Base-by-base conservation (phyloP, 2,888 invertebrate genomes). In the Hypolimnas misippus region DNA sequence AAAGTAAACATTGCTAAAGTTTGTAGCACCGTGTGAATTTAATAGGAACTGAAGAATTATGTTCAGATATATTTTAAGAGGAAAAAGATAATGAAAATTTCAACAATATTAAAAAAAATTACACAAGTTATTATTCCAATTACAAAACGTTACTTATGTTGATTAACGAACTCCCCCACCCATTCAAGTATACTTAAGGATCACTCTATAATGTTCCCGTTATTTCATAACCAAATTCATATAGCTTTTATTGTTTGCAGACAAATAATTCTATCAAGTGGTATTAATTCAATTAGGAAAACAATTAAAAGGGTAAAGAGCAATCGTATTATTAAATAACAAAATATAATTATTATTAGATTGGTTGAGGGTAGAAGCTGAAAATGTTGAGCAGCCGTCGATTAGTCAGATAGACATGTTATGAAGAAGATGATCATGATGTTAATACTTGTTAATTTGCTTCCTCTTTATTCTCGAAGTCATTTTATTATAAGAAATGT, bases 371-470 rank as follows among this genome's bases (percentile, higher is more conserved):
- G 14, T 19, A 42, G 8, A 17, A 12, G 40, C 40, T 40, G 14
- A 40, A 40, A 42, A 46, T 5, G 8, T n/a, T 29, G 14, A 25
- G 17, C 10, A 19, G 16, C 16, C 25, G n/a, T 8, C 29, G 2
- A 12, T 49, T 49, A 49, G 49, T 49, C 14, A 3, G 25, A 3
- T 3, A 49, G 25, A 49, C 14, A 29, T 49, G 49, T 49, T 49
- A 25, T 21, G 12, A 25, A 25, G 25, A 49, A 14, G 2, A 21
- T 12, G 2, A 8, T 29, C 14, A 49, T 29, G 8, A 29, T 49
- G 7, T 25, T 21, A 17, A 17, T 17, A 1, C 10, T 4, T 25
- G 16, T 29, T n/a, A 7, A 29, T n/a, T 49, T 19, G 19, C 21
- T 12, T 46, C n/a, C 21, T 46, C 12, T 46, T 19, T 19, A 19